Evolutionary conservation across 2,113 vertebrate genomes (phyloP).

Genomic region (Hippolais icterina): DNA sequence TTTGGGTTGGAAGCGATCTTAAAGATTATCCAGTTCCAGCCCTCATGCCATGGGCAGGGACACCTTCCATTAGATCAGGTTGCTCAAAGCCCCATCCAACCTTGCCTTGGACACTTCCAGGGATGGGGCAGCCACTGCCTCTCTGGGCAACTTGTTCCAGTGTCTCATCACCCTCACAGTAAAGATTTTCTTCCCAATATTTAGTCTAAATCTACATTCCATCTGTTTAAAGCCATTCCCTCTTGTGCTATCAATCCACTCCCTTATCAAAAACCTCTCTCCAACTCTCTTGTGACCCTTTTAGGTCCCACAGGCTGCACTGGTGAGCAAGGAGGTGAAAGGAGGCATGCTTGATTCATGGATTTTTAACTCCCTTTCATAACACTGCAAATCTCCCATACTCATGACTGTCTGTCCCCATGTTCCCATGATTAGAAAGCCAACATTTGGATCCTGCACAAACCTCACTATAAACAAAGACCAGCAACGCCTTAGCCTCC

Average conservation of each 20-base stretch:
- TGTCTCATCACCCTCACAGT: not conserved
- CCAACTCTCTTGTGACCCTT: not conserved
- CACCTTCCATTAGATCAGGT: not conserved
- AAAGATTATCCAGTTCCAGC: not conserved
- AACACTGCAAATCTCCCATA: not conserved
- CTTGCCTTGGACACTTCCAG: no score
- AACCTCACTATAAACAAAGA: not conserved
- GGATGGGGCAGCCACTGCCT: no score
- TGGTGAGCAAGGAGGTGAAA: not conserved
- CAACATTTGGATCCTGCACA: not conserved
- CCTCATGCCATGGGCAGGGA: fast-evolving
- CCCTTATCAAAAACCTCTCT: not conserved
- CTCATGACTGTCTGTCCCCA: not conserved
- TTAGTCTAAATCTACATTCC: not conserved
- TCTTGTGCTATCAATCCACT: not conserved
- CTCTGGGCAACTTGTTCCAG: no score
- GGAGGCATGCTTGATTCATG: not conserved
- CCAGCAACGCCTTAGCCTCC: not conserved
- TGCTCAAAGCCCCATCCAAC: not conserved
- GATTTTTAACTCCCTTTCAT: not conserved
- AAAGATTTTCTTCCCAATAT: not conserved
- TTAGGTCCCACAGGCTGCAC: not conserved
- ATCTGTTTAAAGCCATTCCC: not conserved
- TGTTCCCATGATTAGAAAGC: not conserved
- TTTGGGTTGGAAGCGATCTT: not conserved